Conservation (phyloP, 2,888 invertebrate genomes). For the Serripes groenlandicus region DNA sequence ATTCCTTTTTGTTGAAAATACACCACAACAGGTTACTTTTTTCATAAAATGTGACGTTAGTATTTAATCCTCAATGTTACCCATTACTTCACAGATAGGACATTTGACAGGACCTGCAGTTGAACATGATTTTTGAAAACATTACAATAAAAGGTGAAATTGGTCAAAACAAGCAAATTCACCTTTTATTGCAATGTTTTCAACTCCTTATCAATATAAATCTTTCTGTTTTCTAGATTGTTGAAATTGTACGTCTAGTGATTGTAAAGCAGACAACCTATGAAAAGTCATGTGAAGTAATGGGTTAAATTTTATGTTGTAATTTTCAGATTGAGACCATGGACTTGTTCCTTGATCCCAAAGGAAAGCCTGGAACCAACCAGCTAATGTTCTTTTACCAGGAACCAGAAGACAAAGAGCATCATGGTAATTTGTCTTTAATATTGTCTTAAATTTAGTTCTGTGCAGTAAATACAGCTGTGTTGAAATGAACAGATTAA, state of each 20-base stretch:
- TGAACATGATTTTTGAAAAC: no score
- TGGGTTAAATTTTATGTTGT: no score
- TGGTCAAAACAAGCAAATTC: neutral
- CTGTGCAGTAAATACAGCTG: no score
- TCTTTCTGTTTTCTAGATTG: neutral
- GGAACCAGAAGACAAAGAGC: slow-evolving; percentile 84
- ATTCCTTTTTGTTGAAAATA: no score
- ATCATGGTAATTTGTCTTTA: slow-evolving; percentile 77
- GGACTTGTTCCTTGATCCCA: slow-evolving; percentile 83
- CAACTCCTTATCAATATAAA: no score
- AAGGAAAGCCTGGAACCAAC: slow-evolving; percentile 75
- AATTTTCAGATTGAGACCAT: slow-evolving; percentile 84
- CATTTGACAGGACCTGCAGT: no score
- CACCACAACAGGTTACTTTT: no score
- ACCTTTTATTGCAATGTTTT: neutral
- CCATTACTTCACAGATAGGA: no score
- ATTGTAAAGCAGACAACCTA: neutral
- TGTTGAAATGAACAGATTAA: no score
- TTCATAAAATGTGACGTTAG: no score
- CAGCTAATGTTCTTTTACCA: slow-evolving; percentile 86
- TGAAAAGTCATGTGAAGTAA: neutral
- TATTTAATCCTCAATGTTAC: no score
- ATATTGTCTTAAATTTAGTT: no score
- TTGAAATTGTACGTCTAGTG: neutral
- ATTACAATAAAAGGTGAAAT: neutral